These are phyloP conservation scores for Meandrina meandrites DNA, from an alignment of 92 coral and sea anemone species.

Conservation along the genomic window DNA sequence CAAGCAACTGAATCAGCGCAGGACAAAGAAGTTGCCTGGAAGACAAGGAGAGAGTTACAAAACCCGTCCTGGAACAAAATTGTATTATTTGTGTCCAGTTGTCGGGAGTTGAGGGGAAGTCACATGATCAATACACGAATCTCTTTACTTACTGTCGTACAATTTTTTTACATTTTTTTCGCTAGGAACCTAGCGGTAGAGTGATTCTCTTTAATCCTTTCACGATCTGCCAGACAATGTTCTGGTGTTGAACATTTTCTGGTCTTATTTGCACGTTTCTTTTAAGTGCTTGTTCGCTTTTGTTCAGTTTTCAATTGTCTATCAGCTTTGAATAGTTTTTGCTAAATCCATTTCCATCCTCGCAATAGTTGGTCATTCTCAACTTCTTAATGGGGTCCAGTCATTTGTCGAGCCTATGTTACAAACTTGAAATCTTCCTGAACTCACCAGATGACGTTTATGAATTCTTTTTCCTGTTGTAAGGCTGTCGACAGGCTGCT, in stretches of 20 bases:
- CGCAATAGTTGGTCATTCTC: not conserved
- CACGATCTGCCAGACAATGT: not conserved
- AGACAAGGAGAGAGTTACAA: not conserved
- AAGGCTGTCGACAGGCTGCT: constrained; percentile 88
- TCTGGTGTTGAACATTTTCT: not conserved
- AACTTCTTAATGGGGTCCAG: not conserved
- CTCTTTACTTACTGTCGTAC: too few relatives aligned
- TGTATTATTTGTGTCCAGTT: not conserved
- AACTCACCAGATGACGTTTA: constrained; percentile 91
- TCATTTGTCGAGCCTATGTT: not conserved
- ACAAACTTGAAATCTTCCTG: not conserved
- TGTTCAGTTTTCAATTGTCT: not conserved
- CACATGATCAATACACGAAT: not conserved
- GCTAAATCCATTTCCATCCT: not conserved
- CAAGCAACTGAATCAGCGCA: constrained; percentile 90
- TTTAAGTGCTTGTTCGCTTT: not conserved
- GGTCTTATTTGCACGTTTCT: not conserved
- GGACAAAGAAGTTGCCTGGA: constrained; percentile 97
- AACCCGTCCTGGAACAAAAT: not conserved
- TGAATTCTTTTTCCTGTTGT: constrained; percentile 90
- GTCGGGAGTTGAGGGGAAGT: not conserved
- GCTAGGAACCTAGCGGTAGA: not conserved
- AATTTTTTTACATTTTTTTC: too few relatives aligned
- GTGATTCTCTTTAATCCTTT: not conserved
- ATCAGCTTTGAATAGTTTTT: not conserved